Evolutionary conservation across 2,113 vertebrate genomes (phyloP).

Genomic region (Orthonyx spaldingii): DNA sequence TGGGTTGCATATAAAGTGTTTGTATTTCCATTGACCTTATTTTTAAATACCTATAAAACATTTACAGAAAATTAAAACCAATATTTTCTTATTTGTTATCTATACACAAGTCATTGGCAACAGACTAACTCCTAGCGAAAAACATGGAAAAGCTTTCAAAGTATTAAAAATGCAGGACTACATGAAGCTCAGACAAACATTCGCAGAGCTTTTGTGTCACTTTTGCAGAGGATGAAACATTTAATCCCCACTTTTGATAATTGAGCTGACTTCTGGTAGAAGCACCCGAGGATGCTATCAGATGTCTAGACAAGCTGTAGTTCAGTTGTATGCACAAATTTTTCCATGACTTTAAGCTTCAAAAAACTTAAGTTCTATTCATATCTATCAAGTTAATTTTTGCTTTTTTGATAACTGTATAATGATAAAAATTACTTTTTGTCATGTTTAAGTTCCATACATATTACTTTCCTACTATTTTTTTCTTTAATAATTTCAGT

Average conservation of each 20-base stretch:
- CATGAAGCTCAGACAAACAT: not conserved
- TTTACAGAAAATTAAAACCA: not conserved
- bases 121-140: not conserved
- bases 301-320: not conserved
- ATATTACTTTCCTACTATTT: not conserved
- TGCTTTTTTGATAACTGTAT: not conserved
- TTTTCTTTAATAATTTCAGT: not conserved
- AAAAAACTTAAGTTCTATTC: not conserved
- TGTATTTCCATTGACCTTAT: not conserved
- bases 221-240: not conserved
- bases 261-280: not conserved
- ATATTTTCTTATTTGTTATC: not conserved
- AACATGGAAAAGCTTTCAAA: not conserved
- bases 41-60: not conserved
- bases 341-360: not conserved
- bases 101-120: not conserved
- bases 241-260: not conserved
- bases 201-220: not conserved
- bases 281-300: not conserved
- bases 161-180: not conserved
- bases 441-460: not conserved
- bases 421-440: not conserved
- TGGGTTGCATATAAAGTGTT: not conserved
- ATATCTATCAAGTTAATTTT: not conserved
- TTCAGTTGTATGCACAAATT: not conserved